Base-by-base conservation (phyloP, 2,888 invertebrate genomes). In the Eulithis testata region DNA sequence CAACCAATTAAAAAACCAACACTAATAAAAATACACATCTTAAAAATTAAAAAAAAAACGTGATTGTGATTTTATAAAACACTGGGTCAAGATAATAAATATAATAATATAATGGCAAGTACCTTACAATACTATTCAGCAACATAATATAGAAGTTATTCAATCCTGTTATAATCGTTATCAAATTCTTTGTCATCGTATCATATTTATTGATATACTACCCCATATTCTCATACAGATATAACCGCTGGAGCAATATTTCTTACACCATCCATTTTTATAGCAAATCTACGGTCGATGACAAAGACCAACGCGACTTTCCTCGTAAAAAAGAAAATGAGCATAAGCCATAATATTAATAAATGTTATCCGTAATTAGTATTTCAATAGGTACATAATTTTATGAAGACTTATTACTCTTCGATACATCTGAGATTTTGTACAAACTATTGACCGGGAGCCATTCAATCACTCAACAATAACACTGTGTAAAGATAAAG, bases 371-470 rank as follows among this genome's bases (percentile, higher is more conserved):
- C 66, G 58, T 64, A 69, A 65, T 52, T 52, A 53, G 55, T 66
- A 65, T 60, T 76, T 77, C 77, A 73, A 80, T 82, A 82, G 70
- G 69, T 66, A 57, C 70, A 69, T 66, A 57, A 58, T 81, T 78
- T 65, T 73, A 82, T 81, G 85, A 87, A 87, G 85, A 86, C 83
- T 81, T 81, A 82, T 67, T 74, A 76, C 73, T 74, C 77, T 77
- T 82, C 80, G 78, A 79, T 83, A 81, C 82, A 85, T 86, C 76
- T 83, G 84, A 85, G 80, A 82, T 80, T 85, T 87, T 85, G 82
- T 88, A 88, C 87, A 90, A 88, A 89, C 91, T 90, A 90, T 86
- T 80, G 78, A 91, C 92, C 92, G 92, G 92, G 92, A 92, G 91
- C 91, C 92, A 84, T 89, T 87, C 87, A 83, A 88, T 91, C 90